phyloP scores from a whole-genome alignment of 2,113 vertebrate genomes.

The Tyto alba region DNA sequence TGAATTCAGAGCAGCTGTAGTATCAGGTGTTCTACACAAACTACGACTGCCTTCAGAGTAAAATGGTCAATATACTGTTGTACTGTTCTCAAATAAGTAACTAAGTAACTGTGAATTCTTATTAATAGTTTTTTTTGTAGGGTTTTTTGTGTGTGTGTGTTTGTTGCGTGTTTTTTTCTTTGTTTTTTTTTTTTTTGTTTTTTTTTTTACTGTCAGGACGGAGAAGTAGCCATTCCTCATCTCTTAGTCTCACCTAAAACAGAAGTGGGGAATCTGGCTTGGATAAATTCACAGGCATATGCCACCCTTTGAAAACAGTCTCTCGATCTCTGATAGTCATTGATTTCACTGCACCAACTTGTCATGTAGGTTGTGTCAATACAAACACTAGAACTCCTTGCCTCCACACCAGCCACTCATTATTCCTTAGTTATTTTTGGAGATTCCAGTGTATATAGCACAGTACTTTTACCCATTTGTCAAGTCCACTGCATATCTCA shows the following conservation, averaged over 20 bases:
- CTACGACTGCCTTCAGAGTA: not conserved
- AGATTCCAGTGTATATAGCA: not conserved
- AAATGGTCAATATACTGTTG: not conserved
- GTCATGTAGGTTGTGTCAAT: not conserved
- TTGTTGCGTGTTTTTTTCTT: not conserved
- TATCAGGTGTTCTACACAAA: not conserved
- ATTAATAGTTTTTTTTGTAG: not conserved
- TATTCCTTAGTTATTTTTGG: not conserved
- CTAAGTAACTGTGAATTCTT: not conserved
- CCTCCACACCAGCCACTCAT: not conserved
- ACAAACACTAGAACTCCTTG: not conserved
- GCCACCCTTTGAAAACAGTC: not conserved
- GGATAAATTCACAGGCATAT: not conserved
- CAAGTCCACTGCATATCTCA: not conserved
- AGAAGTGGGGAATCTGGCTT: not conserved
- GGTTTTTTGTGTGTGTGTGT: too few relatives aligned
- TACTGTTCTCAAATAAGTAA: not conserved
- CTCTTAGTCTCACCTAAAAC: not conserved
- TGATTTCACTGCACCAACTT: not conserved
- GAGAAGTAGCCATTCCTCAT: not conserved
- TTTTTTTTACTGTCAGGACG: not conserved
- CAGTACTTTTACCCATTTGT: not conserved
- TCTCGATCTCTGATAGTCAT: not conserved
- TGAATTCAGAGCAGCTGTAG: not conserved
- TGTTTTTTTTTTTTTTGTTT: not conserved